Conservation (phyloP, 2,888 invertebrate species). For the Protophormia terraenovae region DNA sequence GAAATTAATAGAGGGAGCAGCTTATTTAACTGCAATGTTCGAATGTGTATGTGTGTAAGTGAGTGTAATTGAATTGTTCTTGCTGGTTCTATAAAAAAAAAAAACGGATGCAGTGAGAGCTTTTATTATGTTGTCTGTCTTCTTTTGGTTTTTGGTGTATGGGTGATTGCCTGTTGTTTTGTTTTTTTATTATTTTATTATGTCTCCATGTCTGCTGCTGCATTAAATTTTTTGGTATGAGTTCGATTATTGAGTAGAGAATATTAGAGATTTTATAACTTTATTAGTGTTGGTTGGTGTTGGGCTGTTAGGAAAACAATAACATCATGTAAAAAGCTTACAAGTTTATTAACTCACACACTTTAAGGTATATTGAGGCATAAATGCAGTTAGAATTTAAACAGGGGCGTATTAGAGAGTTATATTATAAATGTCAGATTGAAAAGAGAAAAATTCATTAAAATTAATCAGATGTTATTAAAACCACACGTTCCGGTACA, state of each 20-base stretch:
- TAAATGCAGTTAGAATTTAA: not conserved
- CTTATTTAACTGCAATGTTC: not conserved
- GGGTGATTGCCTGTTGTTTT: slow-evolving; percentile 11
- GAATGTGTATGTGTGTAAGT: not conserved
- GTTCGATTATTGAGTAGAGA: not conserved
- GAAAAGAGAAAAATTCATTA: too few species aligned
- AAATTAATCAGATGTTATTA: too few species aligned
- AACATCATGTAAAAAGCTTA: not conserved
- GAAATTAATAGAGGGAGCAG: not conserved
- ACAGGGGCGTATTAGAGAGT: not conserved
- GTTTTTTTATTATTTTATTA: too few species aligned
- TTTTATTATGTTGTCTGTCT: not conserved
- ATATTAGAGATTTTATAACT: not conserved
- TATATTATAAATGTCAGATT: too few species aligned
- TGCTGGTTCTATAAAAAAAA: not conserved
- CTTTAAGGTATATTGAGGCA: not conserved
- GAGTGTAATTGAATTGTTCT: slow-evolving; percentile 27
- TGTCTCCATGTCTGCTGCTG: slow-evolving; percentile 10
- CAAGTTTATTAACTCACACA: slow-evolving; percentile 12
- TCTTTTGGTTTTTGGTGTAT: not conserved
- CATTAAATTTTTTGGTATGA: not conserved
- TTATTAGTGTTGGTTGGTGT: not conserved
- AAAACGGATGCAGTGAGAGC: slow-evolving; percentile 11
- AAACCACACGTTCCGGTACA: too few species aligned
- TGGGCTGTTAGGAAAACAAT: not conserved